Evolutionary conservation across 2,888 invertebrate species (phyloP).

Genomic region (Hydropsyche betteni): DNA sequence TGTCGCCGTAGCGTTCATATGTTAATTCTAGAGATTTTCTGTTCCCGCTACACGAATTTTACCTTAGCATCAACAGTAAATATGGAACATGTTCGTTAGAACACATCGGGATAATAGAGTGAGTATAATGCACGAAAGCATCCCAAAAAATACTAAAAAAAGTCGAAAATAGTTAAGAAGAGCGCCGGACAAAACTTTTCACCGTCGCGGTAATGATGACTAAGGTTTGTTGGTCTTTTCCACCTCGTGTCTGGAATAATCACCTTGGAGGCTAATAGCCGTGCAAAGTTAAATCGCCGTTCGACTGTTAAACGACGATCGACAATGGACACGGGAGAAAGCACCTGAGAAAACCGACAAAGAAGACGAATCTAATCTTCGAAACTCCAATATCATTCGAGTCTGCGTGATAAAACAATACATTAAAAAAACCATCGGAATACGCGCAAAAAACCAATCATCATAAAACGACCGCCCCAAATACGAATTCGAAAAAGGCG

Average conservation of each 20-base stretch:
- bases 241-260: not conserved
- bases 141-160: constrained; percentile 33
- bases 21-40: constrained; percentile 34
- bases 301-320: constrained; percentile 25
- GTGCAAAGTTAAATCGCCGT: constrained; percentile 15
- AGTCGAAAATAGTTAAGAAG: not conserved
- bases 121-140: constrained; percentile 27
- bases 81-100: not conserved
- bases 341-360: not conserved
- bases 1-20: constrained; percentile 37
- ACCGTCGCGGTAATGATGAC: constrained; percentile 4
- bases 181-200: constrained; percentile 10
- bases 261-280: constrained; percentile 19
- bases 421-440: no score
- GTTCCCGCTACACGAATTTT: not conserved
- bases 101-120: not conserved
- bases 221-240: not conserved
- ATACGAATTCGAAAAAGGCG: no score
- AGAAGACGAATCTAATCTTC: no score
- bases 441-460: no score
- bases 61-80: not conserved
- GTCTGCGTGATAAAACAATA: no score
- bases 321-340: constrained; percentile 1
- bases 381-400: no score
- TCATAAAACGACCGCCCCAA: no score